phyloP scores from a whole-genome alignment of 2,888 invertebrate genomes.

The Crocallis elinguaria region DNA sequence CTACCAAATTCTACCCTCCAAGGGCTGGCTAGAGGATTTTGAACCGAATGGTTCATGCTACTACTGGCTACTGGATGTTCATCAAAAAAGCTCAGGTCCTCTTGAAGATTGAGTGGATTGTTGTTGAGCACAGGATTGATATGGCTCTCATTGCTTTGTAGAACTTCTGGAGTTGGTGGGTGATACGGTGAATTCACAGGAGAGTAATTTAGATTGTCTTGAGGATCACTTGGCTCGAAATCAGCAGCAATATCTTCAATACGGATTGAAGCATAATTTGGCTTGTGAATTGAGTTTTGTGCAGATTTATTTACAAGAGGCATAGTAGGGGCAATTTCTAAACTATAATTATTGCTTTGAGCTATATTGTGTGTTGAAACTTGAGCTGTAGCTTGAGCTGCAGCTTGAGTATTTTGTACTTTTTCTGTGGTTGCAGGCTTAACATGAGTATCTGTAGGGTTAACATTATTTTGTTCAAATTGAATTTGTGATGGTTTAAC shows the following conservation, averaged over 20 bases:
- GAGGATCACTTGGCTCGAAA: constrained; percentile 55
- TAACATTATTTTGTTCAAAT: constrained; percentile 15
- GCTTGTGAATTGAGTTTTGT: constrained; percentile 32
- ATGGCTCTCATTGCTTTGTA: constrained; percentile 22
- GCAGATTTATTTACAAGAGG: constrained; percentile 25
- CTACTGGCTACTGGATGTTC: constrained; percentile 75
- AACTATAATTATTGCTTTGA: constrained; percentile 10
- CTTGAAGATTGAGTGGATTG: constrained; percentile 68
- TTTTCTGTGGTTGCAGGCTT: constrained; percentile 3
- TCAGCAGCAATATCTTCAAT: constrained; percentile 74
- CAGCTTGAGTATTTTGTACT: constrained; percentile 13
- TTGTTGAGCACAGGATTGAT: constrained; percentile 37
- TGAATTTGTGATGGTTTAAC: constrained; percentile 40
- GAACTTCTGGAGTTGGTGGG: constrained; percentile 33
- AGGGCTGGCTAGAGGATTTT: constrained; percentile 71
- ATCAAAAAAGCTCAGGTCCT: constrained; percentile 73
- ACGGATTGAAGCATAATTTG: constrained; percentile 60
- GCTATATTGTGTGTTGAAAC: background rate
- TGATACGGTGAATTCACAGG: constrained; percentile 64
- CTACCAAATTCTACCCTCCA: constrained; percentile 76
- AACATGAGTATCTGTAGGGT: constrained; percentile 13
- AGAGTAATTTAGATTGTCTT: constrained; percentile 67
- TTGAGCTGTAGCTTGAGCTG: background rate
- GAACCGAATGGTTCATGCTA: constrained; percentile 69
- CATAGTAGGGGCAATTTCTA: constrained; percentile 12